Evolutionary conservation across 2,888 invertebrate species (phyloP).

Genomic region (Lycia hirtaria): DNA sequence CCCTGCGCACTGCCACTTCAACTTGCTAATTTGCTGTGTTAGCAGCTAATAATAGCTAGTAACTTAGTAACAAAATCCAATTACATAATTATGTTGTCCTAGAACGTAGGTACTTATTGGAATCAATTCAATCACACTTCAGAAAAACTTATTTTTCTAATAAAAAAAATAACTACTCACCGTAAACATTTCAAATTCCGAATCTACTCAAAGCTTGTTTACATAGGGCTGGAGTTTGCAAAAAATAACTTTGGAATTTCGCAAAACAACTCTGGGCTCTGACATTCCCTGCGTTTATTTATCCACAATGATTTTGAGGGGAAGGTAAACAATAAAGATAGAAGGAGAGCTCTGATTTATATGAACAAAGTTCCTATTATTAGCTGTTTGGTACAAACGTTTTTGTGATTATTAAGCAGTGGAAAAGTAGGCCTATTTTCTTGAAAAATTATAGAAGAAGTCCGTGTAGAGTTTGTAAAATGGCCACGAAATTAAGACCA

Average conservation of each 20-base stretch:
- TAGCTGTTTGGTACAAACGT: too few relatives aligned
- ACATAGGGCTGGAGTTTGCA: constrained; percentile 22
- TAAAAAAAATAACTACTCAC: constrained; percentile 10
- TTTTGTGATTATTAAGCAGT: too few relatives aligned
- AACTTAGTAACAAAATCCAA: too few relatives aligned
- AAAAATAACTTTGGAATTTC: constrained; percentile 29
- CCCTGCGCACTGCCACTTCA: too few relatives aligned
- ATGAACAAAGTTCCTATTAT: neutral
- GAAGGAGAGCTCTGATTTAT: neutral
- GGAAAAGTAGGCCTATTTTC: too few relatives aligned
- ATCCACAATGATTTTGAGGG: constrained; percentile 30
- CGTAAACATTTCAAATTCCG: constrained; percentile 21
- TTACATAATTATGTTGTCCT: too few relatives aligned
- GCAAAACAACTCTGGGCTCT: constrained; percentile 24
- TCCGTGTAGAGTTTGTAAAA: too few relatives aligned
- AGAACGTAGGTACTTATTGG: too few relatives aligned
- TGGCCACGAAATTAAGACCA: too few relatives aligned
- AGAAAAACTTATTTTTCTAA: constrained; percentile 21
- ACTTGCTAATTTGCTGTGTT: too few relatives aligned
- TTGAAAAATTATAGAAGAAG: too few relatives aligned
- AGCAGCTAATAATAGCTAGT: too few relatives aligned
- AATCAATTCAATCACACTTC: constrained; percentile 4
- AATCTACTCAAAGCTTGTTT: constrained; percentile 24
- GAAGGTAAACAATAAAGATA: constrained; percentile 47
- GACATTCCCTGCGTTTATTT: constrained; percentile 26